These are phyloP conservation scores for Psittacula echo DNA, from an alignment of 2,797 vertebrate species.

Conservation along the genomic window DNA sequence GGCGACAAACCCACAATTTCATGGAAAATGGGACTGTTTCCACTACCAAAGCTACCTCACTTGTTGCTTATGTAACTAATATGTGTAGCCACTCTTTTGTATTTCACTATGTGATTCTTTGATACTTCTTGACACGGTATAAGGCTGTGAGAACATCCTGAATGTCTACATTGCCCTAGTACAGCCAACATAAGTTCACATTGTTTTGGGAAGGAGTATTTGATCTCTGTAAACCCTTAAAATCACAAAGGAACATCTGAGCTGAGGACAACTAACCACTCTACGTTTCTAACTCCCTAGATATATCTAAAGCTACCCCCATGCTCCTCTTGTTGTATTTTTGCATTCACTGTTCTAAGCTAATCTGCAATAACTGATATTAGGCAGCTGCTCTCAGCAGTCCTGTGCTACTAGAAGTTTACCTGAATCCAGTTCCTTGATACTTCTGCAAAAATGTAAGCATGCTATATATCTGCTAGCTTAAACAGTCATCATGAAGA, in stretches of 20 bases:
- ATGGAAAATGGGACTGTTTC: neutral
- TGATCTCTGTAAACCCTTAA: neutral
- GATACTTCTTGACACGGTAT: neutral
- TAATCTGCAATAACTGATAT: neutral
- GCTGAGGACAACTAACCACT: neutral
- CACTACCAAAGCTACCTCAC: neutral
- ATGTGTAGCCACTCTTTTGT: neutral
- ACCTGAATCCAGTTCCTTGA: neutral
- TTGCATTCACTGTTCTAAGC: neutral
- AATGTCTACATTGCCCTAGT: neutral
- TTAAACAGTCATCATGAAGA: neutral
- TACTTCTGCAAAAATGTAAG: neutral
- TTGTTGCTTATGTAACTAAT: neutral
- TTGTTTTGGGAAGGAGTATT: neutral
- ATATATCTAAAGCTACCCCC: neutral
- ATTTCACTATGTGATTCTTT: neutral
- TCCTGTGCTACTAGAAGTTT: neutral
- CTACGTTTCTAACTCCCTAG: neutral
- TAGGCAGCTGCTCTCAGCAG: neutral
- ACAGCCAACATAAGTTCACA: neutral
- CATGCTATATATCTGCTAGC: neutral
- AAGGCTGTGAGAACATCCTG: neutral
- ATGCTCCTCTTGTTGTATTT: rapidly evolving
- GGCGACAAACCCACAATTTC: neutral
- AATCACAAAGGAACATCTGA: neutral